Evolutionary conservation across 1,140 invertebrate species (phyloP).

Genomic region (Mya arenaria): DNA sequence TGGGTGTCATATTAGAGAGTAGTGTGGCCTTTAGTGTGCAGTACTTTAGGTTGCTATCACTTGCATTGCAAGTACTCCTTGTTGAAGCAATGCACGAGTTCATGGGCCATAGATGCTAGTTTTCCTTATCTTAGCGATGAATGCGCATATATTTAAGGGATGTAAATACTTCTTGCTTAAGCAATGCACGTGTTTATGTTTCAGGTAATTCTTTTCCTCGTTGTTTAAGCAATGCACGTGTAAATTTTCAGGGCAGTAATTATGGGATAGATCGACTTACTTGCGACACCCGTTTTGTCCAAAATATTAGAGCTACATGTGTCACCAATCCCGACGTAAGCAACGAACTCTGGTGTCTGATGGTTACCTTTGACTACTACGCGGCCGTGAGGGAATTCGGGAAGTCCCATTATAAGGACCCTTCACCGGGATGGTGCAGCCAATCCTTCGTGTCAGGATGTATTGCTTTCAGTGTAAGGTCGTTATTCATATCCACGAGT

Average conservation of each 20-base stretch:
- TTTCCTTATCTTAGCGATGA: too few relatives aligned
- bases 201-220: neutral
- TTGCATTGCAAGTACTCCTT: too few relatives aligned
- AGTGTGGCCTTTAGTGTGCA: too few relatives aligned
- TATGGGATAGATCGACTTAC: neutral
- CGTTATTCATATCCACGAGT: too few relatives aligned
- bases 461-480: too few relatives aligned
- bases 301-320: neutral
- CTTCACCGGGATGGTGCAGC: neutral
- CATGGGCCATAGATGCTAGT: too few relatives aligned
- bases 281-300: neutral
- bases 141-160: too few relatives aligned
- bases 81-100: too few relatives aligned
- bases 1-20: too few relatives aligned
- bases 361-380: constrained; percentile 9
- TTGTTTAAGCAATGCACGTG: neutral
- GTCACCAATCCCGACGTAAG: neutral
- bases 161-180: neutral
- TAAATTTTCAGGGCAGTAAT: neutral
- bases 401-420: neutral
- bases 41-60: too few relatives aligned
- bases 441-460: neutral
- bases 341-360: neutral
- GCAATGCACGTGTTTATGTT: neutral
- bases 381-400: neutral